Evolutionary conservation across 1,140 invertebrate species (phyloP), one percentile per base, ranked within the genome.

Genomic region (Ceratoteleas bidentatus): DNA sequence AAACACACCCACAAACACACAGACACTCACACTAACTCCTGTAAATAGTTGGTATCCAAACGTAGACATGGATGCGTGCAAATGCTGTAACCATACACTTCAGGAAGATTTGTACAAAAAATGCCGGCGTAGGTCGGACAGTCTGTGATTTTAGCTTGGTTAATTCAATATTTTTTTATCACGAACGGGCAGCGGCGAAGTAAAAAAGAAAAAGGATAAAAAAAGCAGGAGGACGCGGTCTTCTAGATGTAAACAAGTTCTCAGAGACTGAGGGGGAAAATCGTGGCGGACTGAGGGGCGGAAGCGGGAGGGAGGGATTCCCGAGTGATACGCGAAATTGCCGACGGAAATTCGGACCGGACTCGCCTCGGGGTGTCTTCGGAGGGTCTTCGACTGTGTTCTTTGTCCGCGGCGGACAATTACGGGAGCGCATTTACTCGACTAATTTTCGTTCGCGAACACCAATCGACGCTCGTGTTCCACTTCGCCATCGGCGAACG

Each of bases 161-260:
- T 91, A 90, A 90, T 90, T 91, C 89, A 91, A 88, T 91, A 91
- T 91, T 90, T 90, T 91, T 91, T 90, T 89, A 91, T 90, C 90
- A 85, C 88, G 87, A 90, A 85, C 76, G 69, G 86, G 77, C 86
- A 83, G 85, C 86, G 57, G 73, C 24, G 52, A 82, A 86, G 86
- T 83, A 70, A 85, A 85, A 79, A 68, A 85, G 85, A 57, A 75
- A 66, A 84, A 87, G 84, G 60, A 66, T 85, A 66, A 85, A 85
- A 84, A 81, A 87, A 76, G 56, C 56, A 40, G 10, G 57, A 60
- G 52, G 47, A 33, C 14, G 58, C 50, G 40, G n/a, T 61, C 57
- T 72, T 53, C 24, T 72, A 38, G 40, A 61, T 43, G 36, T n/a
- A 53, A 56, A 54, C 14, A 52, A 54, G 34, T 72, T 33, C n/a